phyloP scores from a whole-genome alignment of 2,113 vertebrate species.

The Sinocyclocheilus anshuiensis region DNA sequence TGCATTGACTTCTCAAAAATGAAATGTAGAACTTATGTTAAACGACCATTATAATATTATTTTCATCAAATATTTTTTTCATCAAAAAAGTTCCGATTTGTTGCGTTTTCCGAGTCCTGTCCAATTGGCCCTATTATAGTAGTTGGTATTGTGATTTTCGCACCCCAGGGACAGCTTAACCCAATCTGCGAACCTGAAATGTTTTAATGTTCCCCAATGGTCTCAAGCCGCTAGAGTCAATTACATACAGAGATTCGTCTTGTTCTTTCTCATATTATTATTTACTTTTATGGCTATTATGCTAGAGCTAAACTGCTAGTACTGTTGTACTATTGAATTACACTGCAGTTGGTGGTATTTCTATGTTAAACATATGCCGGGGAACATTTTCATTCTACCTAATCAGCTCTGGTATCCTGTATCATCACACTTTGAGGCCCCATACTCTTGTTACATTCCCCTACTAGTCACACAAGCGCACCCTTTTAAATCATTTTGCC shows the following conservation, averaged over 20 bases:
- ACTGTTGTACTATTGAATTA: slow-evolving; percentile 22
- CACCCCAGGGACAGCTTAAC: slow-evolving; percentile 22
- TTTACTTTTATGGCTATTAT: slow-evolving; percentile 43
- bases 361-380: slow-evolving; percentile 36
- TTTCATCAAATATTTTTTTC: too few species aligned
- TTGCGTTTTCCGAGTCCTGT: neutral
- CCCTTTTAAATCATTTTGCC: slow-evolving; percentile 65
- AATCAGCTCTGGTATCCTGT: slow-evolving; percentile 52
- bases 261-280: slow-evolving; percentile 18
- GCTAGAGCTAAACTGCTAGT: neutral
- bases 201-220: neutral
- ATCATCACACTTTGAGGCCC: slow-evolving; percentile 48
- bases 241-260: slow-evolving; percentile 1
- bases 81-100: neutral
- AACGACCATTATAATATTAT: neutral
- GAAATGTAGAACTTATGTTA: neutral
- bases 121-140: neutral
- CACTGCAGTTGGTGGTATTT: neutral
- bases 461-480: slow-evolving; percentile 62
- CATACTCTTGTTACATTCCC: slow-evolving; percentile 52
- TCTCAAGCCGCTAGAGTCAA: neutral
- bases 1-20: neutral
- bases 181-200: neutral
- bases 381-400: slow-evolving; percentile 10
- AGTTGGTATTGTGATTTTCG: neutral